phyloP scores from a whole-genome alignment of 2,113 vertebrate genomes.

The Aspiorhynchus laticeps region DNA sequence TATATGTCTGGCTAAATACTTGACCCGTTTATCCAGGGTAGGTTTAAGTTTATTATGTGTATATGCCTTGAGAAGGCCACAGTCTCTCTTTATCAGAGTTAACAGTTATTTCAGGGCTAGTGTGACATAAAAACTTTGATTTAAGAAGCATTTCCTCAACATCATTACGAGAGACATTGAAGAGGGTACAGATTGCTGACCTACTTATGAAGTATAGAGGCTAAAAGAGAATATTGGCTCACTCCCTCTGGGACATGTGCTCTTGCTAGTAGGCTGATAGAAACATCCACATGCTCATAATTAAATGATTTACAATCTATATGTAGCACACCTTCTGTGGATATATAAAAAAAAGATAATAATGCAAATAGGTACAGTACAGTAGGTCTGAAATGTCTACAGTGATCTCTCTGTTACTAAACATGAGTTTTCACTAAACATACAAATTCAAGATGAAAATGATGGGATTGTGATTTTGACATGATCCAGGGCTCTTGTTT shows the following conservation, averaged over 20 bases:
- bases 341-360: not conserved
- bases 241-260: constrained; percentile 7
- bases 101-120: constrained; percentile 8
- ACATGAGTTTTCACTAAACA: not conserved
- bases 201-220: constrained; percentile 32
- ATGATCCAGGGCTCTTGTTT: not conserved
- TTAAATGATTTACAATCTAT: constrained; percentile 13
- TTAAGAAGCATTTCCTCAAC: constrained; percentile 14
- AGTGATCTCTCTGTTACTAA: not conserved
- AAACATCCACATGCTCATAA: constrained; percentile 19
- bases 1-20: not conserved
- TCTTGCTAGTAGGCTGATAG: constrained; percentile 12
- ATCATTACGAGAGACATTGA: constrained; percentile 24
- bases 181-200: constrained; percentile 21
- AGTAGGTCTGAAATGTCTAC: not conserved
- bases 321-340: not conserved
- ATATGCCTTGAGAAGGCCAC: not conserved
- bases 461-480: not conserved
- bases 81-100: not conserved
- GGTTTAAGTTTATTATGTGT: not conserved
- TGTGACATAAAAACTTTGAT: not conserved
- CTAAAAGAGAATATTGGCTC: constrained; percentile 29
- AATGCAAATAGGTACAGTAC: not conserved
- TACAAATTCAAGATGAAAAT: not conserved
- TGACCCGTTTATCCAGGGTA: not conserved